Conservation (phyloP, 2,797 vertebrate species). For the Acipenser oxyrinchus region DNA sequence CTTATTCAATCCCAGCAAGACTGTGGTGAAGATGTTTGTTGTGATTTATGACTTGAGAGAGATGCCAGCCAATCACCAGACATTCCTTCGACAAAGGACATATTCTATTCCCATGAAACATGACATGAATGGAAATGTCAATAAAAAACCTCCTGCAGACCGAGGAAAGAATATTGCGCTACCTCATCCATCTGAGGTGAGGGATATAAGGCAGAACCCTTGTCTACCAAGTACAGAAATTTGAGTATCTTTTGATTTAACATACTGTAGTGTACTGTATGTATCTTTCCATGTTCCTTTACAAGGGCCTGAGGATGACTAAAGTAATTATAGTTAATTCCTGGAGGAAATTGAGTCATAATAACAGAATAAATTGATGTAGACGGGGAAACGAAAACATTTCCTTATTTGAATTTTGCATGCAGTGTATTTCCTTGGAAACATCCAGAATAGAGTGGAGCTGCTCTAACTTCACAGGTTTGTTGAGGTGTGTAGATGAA, state of each 20-base stretch:
- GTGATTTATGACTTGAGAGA: conserved; percentile 92
- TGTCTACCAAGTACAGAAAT: too few relatives aligned
- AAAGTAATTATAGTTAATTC: not conserved
- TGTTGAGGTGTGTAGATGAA: too few relatives aligned
- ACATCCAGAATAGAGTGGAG: too few relatives aligned
- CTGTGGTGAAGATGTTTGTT: conserved; percentile 99
- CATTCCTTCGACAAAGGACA: conserved; percentile 97
- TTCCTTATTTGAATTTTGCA: too few relatives aligned
- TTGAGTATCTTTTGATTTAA: too few relatives aligned
- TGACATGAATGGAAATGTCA: conserved; percentile 70
- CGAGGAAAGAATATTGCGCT: conserved; percentile 87
- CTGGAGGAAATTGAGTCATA: not conserved
- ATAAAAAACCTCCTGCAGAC: conserved; percentile 62
- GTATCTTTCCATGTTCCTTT: not conserved
- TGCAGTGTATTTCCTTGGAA: too few relatives aligned
- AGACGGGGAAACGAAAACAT: too few relatives aligned
- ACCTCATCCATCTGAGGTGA: conserved; percentile 98
- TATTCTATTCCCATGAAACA: conserved; percentile 94
- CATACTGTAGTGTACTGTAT: too few relatives aligned
- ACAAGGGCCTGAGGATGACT: not conserved
- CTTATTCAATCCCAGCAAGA: conserved; percentile 99
- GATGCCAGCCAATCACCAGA: conserved; percentile 97
- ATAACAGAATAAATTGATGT: not conserved
- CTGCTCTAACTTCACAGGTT: too few relatives aligned
- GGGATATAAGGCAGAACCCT: not conserved